Evolutionary conservation across 1,140 invertebrate species (phyloP).

Genomic region (Grapholita molesta): DNA sequence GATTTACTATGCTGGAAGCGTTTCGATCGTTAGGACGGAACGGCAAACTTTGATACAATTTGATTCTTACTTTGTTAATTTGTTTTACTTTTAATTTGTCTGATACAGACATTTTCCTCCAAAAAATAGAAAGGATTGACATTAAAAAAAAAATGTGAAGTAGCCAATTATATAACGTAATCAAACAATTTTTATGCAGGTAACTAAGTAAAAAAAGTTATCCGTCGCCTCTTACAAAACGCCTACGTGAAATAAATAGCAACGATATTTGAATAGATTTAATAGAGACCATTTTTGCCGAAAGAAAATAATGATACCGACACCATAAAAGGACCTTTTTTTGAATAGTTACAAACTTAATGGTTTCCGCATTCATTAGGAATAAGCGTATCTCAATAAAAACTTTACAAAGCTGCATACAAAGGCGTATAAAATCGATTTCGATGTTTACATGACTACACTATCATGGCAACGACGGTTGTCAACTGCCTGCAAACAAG

Average conservation of each 20-base stretch:
- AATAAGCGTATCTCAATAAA: background rate
- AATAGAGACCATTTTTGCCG: background rate
- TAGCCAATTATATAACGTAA: no score
- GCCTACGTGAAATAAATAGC: background rate
- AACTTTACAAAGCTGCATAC: background rate
- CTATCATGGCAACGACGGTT: constrained; percentile 48
- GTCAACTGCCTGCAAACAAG: constrained; percentile 12
- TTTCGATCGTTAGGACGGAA: no score
- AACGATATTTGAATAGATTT: background rate
- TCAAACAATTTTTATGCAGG: no score
- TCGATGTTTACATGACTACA: constrained; percentile 45
- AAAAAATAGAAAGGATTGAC: no score
- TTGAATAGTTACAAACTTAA: background rate
- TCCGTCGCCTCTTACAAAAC: background rate
- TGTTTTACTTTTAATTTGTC: no score
- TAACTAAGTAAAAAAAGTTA: no score
- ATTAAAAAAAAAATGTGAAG: no score
- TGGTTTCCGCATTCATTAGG: no score
- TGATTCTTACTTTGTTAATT: no score
- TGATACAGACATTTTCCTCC: no score
- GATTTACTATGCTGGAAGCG: no score
- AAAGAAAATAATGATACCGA: constrained; percentile 12
- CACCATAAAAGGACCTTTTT: constrained; percentile 4
- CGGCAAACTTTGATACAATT: no score
- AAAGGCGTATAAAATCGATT: constrained; percentile 40